Percentiles rank a stretch among this genome's conserved stretches.
Evolutionary conservation across 2,797 vertebrate species (phyloP).

Genomic region (Heterohyrax brucei): DNA sequence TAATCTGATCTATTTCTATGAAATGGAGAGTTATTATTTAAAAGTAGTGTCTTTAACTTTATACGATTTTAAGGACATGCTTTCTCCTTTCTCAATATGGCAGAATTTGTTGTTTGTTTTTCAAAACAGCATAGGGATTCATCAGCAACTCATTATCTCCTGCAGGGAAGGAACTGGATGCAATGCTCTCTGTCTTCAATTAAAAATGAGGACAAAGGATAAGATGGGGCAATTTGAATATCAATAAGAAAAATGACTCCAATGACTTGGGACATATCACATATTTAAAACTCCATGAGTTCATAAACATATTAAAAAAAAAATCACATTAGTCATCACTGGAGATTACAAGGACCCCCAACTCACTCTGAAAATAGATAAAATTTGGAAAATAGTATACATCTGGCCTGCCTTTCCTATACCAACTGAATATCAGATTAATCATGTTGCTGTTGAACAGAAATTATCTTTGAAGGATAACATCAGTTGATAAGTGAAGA

Average conservation of each 20-base stretch:
- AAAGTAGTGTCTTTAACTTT: constrained; percentile 5
- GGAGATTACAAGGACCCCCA: constrained; percentile 1
- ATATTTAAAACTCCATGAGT: constrained; percentile 60
- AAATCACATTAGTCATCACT: constrained; percentile 6
- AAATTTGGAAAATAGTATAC: not conserved
- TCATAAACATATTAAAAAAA: constrained; percentile 43
- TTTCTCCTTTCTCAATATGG: not conserved
- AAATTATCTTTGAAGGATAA: constrained; percentile 19
- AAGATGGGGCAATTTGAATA: constrained; percentile 43
- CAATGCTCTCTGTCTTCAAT: constrained; percentile 50
- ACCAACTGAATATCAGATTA: constrained; percentile 23
- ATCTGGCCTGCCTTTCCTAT: constrained; percentile 35
- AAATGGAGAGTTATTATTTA: constrained; percentile 35
- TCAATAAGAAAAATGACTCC: constrained; percentile 45
- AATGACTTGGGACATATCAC: constrained; percentile 56
- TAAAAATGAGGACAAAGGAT: constrained; percentile 62
- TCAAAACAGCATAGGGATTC: constrained; percentile 35
- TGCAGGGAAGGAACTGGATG: not conserved
- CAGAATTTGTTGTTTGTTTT: not conserved
- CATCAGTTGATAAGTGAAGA: not conserved
- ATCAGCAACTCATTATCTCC: constrained; percentile 63
- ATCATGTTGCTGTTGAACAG: not conserved
- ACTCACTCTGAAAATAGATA: constrained; percentile 25
- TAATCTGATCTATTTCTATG: not conserved
- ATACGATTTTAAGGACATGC: not conserved